Base-by-base conservation (phyloP, 2,797 vertebrate genomes). In the Peromyscus attwateri region DNA sequence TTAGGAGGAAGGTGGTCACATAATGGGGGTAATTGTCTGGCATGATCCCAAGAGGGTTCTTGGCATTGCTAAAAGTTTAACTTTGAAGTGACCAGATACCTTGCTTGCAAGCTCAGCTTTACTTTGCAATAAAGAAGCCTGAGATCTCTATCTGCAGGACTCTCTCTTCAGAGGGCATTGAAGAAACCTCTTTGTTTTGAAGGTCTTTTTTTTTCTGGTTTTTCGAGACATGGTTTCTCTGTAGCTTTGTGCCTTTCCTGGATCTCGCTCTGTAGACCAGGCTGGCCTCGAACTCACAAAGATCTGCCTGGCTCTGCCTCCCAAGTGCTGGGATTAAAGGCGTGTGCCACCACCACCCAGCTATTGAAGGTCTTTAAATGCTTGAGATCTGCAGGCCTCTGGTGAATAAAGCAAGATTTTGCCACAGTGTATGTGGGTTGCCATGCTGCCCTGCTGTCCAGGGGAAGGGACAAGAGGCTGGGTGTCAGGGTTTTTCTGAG, bases 61-160 rank as follows among this genome's bases (percentile, higher is more conserved):
- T 43, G 57, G 43, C 21, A n/a, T 68, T 49, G 14, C 29, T 68
- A 10, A 23, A 17, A 27, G 21, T 17, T 79, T 64, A 40, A 19
- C 34, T 3, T 71, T 6, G 13, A 3, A 37, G 6, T 10, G 71
- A 21, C 17, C 71, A 34, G 27, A 70, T 87, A 79, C 34, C 12
- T 2, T 66, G 2, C 1, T 49, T 37, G 13, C 25, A 73, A 60
- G 17, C 23, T 92, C n/a, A 88, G 71, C 11, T 70, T 43, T 31
- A 8, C 19, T 37, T 4, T 71, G 1, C 14, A 6, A 19, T 25
- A 34, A 2, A 3, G 8, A 7, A 8, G 13, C 14, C 21, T 46
- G 12, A 7, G 19, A 34, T 0, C 21, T 25, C 0, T 1, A 27
- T 13, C 12, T 46, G 49, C 1, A 62, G 6, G 5, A 1, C 6